Evolutionary conservation across 2,797 vertebrate species (phyloP), one percentile per base, ranked within the genome.

Genomic region (Diceros bicornis): DNA sequence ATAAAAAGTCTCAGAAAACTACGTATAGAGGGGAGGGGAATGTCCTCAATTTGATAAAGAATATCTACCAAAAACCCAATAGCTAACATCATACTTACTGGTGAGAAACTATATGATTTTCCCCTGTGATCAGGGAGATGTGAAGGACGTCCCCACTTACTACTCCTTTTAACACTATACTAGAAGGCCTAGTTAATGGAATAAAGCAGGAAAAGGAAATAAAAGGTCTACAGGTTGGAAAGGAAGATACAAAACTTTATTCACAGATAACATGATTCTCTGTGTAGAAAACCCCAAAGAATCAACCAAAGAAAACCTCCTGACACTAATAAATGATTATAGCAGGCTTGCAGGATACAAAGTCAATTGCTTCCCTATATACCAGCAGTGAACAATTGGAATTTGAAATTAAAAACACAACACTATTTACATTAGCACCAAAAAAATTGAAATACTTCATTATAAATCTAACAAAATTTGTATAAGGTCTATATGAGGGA

Each of bases 241-340:
- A 89, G 25, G 27, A 69, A 91, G 89, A 50, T 69, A 81, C 14
- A n/a, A 82, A 91, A 91, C 64, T 59, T 59, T 71, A 37, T 91
- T 82, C 11, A 1, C 52, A 61, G 77, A 71, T 71, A 37, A 82
- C 47, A 37, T 69, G 17, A 69, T 47, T 27, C 61, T 64, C 18
- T 64, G 10, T 61, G 32, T 29, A 61, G 77, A 72, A 91, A 82
- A 72, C 61, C 47, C n/a, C 32, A 50, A 29, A 71, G 17, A 93
- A 62, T 88, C 55, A 59, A 37, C n/a, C 10, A 7, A 5, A n/a
- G 59, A 37, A 23, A 47, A 47, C 1, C 32, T 79, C 84, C 52
- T 37, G 1, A 87, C 41, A 79, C 55, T 52, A 27, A 10, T 32
- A 87, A 93, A 78, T 71, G 55, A 71, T 57, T 41, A 20, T 10